Percentiles rank a stretch among this genome's conserved stretches.
These are phyloP conservation scores for Drosophila helvetica DNA, from an alignment of 2,888 invertebrate species.

Conservation along the genomic window DNA sequence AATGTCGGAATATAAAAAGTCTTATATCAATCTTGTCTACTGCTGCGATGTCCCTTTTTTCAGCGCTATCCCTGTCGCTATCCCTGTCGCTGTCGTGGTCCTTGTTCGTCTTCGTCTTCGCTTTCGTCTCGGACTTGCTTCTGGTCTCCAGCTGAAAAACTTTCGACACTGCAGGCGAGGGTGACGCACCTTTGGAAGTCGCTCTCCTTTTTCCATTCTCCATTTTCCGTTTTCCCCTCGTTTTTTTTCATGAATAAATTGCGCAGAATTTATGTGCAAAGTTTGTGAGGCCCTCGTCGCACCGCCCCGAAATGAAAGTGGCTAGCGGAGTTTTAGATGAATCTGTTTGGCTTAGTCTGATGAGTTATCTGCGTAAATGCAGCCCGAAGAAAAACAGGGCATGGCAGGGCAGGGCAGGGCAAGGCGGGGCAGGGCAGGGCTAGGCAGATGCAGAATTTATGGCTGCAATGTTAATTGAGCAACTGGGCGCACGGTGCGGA, in stretches of 20 bases:
- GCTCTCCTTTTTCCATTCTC: constrained; percentile 27
- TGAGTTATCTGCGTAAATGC: constrained; percentile 74
- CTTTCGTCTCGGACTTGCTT: constrained; percentile 6
- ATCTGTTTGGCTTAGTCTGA: constrained; percentile 77
- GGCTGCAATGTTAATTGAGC: constrained; percentile 73
- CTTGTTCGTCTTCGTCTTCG: constrained; percentile 19
- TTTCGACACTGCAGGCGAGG: constrained; percentile 33
- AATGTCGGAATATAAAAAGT: constrained; percentile 77
- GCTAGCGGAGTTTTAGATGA: constrained; percentile 76
- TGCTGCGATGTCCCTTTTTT: constrained; percentile 61
- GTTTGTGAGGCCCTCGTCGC: constrained; percentile 44
- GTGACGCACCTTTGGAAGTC: constrained; percentile 66
- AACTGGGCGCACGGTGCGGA: constrained; percentile 34
- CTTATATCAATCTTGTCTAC: constrained; percentile 75
- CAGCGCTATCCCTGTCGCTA: neutral
- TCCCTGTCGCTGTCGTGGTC: constrained; percentile 7
- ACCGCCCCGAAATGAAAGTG: constrained; percentile 69
- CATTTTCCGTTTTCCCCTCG: constrained; percentile 14
- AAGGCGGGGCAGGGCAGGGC: constrained; percentile 31
- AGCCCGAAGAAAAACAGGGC: constrained; percentile 26
- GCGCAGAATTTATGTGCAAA: constrained; percentile 77
- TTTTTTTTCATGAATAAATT: constrained; percentile 74
- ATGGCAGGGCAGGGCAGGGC: constrained; percentile 28
- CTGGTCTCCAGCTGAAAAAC: constrained; percentile 6
- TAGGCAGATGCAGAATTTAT: constrained; percentile 66